Evolutionary conservation across 2,113 vertebrate species (phyloP).

Genomic region (Sinocyclocheilus rhinocerous): DNA sequence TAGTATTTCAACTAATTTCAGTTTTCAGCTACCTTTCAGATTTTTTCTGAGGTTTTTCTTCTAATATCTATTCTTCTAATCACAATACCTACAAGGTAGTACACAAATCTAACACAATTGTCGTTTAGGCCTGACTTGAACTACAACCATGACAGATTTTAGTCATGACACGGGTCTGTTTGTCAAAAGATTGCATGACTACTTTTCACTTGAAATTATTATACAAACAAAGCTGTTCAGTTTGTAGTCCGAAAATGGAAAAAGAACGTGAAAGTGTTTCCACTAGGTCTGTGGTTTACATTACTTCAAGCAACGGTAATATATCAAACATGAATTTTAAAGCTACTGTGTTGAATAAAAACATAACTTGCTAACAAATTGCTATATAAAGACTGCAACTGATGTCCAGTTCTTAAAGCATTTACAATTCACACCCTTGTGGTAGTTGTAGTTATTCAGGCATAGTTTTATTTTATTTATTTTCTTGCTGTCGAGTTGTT

Average conservation of each 20-base stretch:
- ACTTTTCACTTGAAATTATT: not conserved
- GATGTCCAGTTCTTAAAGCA: not conserved
- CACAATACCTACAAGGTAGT: too few relatives aligned
- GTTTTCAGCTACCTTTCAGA: too few relatives aligned
- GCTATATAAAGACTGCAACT: not conserved
- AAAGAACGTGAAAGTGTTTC: not conserved
- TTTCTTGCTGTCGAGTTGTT: not conserved
- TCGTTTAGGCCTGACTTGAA: not conserved
- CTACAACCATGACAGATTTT: not conserved
- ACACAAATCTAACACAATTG: too few relatives aligned
- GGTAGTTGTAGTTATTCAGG: not conserved
- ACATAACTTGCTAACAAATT: not conserved
- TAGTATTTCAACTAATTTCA: too few relatives aligned
- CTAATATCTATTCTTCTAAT: too few relatives aligned
- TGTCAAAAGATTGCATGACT: not conserved
- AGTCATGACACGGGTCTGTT: not conserved
- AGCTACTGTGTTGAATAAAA: not conserved
- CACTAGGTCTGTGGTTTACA: not conserved
- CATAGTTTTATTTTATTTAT: not conserved
- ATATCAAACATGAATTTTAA: not conserved
- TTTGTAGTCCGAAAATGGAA: too few relatives aligned
- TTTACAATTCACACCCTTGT: not conserved
- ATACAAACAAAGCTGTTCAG: not conserved
- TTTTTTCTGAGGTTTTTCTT: too few relatives aligned
- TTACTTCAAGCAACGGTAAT: not conserved